Conservation (phyloP, 2,113 vertebrate species). For the Sinocyclocheilus maitianheensis region DNA sequence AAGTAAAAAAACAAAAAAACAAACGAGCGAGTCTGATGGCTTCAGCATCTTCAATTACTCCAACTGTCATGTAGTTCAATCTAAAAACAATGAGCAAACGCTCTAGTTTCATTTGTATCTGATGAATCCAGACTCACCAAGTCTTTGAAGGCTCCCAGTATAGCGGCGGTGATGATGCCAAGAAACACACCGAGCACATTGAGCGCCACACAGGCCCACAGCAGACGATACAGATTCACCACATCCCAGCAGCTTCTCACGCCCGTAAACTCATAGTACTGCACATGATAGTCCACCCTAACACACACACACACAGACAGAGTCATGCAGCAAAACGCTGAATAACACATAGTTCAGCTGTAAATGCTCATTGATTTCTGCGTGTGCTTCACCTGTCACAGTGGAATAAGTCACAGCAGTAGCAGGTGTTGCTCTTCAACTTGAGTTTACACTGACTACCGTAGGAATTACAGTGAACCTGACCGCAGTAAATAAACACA, state of each 20-base stretch:
- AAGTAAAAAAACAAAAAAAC: too few species aligned
- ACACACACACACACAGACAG: slow-evolving; percentile 47
- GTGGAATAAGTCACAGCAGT: slow-evolving; percentile 92
- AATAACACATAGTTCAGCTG: neutral
- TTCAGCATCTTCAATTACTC: too few species aligned
- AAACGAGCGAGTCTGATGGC: too few species aligned
- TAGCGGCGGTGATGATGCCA: slow-evolving; percentile 86
- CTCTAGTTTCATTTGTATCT: too few species aligned
- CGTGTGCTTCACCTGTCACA: slow-evolving; percentile 81
- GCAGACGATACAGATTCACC: slow-evolving; percentile 85
- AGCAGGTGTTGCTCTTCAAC: slow-evolving; percentile 89
- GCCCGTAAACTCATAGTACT: slow-evolving; percentile 85
- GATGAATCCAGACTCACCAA: slow-evolving; percentile 74
- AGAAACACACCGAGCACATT: slow-evolving; percentile 85
- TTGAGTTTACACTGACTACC: slow-evolving; percentile 81
- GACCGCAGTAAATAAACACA: slow-evolving; percentile 38
- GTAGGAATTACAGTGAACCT: slow-evolving; percentile 84
- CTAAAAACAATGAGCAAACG: too few species aligned
- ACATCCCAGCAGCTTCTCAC: slow-evolving; percentile 87
- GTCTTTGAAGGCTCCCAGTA: slow-evolving; percentile 94
- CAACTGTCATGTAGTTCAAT: too few species aligned
- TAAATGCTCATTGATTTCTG: neutral
- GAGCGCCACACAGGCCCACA: slow-evolving; percentile 87
- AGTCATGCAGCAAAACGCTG: neutral
- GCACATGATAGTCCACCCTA: slow-evolving; percentile 75